Evolutionary conservation across 30 jellyfish, hydroid and myxozoan genomes (phyloP), one percentile per base, ranked within the genome.

Genomic region (Aurelia sp.): DNA sequence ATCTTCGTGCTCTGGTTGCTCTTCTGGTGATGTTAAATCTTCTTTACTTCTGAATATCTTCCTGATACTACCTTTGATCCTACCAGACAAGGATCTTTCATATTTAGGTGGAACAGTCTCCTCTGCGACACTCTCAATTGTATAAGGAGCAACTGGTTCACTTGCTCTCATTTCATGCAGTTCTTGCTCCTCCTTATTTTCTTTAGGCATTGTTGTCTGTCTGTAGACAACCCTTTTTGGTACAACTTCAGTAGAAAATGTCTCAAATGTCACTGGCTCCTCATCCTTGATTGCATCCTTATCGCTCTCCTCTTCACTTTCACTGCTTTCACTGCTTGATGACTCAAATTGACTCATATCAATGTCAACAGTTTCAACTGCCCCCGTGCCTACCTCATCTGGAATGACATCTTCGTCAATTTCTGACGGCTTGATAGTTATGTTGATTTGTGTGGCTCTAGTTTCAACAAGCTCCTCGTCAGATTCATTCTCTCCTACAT

Each of bases 151-250:
- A 40, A 17, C 8, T 21, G 24, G 7, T 16, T 68, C 80, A 38
- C 44, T 13, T 17, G 0, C 44, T n/a, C 41, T 72, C 35, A 72
- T 38, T 7, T 72, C 67, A 38, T 27, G 9, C 7, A 72, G 31
- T 7, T 50, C 47, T 38, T 72, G 40, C 6, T 72, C 67, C 2
- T 72, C 62, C 9, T 72, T 18, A 31, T 48, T 41, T 2, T 72
- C 83, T 35, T 64, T 27, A n/a, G 22, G 59, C 51, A 72, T 44
- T 18, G n/a, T 63, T 4, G 30, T 63, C 40, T 72, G 44, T 72
- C 83, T 72, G 67, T 35, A 50, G 16, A 73, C 84, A 40, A 21
- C 63, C 38, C 84, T 73, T 50, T 4, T 73, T 19, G 69, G 75
- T 1, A 20, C 50, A 8, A 50, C 20, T 48, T 73, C 84, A 18